Conservation (phyloP, 2,113 vertebrate species). For the Pollimyrus isidori region DNA sequence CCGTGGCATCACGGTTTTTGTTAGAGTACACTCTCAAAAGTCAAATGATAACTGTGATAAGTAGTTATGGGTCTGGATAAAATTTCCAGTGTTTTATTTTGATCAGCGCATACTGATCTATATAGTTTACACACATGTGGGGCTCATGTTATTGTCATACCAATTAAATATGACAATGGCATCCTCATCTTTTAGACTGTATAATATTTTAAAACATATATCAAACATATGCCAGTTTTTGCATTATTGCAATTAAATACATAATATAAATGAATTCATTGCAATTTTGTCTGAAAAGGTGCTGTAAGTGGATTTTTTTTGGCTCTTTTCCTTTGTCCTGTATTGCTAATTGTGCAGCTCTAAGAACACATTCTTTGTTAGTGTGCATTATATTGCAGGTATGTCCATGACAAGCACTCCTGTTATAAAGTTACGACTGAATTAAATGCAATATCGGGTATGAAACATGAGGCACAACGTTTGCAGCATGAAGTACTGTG, state of each 20-base stretch:
- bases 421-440: neutral
- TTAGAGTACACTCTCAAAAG: neutral
- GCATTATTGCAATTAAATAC: neutral
- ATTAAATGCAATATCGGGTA: neutral
- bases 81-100: slow-evolving; percentile 11
- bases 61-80: neutral
- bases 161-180: neutral
- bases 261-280: slow-evolving; percentile 3
- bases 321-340: neutral
- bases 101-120: neutral
- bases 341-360: slow-evolving; percentile 1
- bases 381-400: slow-evolving; percentile 1
- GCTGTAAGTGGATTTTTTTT: slow-evolving; percentile 3
- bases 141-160: slow-evolving; percentile 3
- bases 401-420: neutral
- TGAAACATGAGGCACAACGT: neutral
- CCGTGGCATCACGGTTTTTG: neutral
- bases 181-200: neutral
- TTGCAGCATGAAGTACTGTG: slow-evolving; percentile 1
- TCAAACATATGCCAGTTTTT: neutral
- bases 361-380: neutral
- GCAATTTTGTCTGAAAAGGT: slow-evolving; percentile 6
- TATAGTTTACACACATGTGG: slow-evolving; percentile 1
- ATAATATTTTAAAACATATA: neutral
- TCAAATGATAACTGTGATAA: neutral